phyloP scores from a whole-genome alignment of 2,113 vertebrate genomes.

The Aldabrachelys gigantea region DNA sequence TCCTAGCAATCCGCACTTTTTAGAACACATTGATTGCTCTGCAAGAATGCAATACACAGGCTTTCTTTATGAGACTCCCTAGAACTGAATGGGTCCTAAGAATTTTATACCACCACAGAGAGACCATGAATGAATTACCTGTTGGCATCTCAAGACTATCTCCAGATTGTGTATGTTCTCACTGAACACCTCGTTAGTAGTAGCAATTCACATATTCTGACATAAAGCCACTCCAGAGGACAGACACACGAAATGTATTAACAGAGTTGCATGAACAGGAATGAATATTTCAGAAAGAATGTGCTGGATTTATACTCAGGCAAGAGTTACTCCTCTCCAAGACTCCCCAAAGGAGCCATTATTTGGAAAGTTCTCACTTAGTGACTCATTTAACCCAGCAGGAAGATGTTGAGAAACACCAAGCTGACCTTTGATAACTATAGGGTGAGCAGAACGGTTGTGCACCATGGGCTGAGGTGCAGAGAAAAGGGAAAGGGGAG shows the following conservation, averaged over 20 bases:
- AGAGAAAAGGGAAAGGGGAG: not conserved
- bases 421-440: fast-evolving
- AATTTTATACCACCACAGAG: not conserved
- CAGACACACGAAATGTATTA: fast-evolving
- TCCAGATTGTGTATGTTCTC: not conserved
- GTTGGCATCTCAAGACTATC: constrained; percentile 9
- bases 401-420: not conserved
- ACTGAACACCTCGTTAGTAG: not conserved
- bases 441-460: not conserved
- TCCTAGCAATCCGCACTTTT: fast-evolving
- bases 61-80: not conserved
- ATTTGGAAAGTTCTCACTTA: not conserved
- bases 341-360: not conserved
- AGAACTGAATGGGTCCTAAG: not conserved
- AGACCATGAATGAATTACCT: not conserved
- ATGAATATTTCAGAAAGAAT: not conserved
- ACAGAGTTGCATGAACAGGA: fast-evolving
- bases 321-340: not conserved
- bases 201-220: not conserved
- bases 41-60: not conserved
- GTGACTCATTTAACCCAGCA: not conserved
- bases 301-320: fast-evolving
- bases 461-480: fast-evolving
- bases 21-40: fast-evolving
- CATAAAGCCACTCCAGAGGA: fast-evolving